Evolutionary conservation across 2,113 vertebrate species (phyloP).

Genomic region (Thunnus thynnus): DNA sequence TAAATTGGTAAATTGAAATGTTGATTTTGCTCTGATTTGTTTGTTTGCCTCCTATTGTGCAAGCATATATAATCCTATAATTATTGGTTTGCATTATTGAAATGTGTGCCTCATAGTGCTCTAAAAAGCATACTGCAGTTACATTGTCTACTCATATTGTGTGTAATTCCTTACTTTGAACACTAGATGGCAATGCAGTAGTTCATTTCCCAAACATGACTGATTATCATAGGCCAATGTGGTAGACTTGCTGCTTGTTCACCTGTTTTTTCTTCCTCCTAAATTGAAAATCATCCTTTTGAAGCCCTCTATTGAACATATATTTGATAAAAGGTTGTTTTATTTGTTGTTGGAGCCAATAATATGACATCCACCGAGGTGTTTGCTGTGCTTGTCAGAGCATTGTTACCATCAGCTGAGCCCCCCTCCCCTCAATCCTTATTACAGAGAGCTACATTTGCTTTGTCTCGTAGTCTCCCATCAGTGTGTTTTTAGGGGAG

Average conservation of each 20-base stretch:
- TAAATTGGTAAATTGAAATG: neutral
- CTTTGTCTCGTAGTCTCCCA: slow-evolving; percentile 71
- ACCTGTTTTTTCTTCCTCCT: neutral
- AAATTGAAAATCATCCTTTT: slow-evolving; percentile 1
- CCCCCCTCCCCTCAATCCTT: slow-evolving; percentile 50
- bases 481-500: slow-evolving; percentile 55
- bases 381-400: slow-evolving; percentile 40
- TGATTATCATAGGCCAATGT: neutral
- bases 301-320: slow-evolving; percentile 7
- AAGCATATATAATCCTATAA: neutral
- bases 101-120: neutral
- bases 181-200: slow-evolving; percentile 81
- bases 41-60: neutral
- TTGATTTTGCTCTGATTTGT: neutral
- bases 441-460: slow-evolving; percentile 70
- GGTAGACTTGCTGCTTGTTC: neutral
- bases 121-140: too few relatives aligned
- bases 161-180: slow-evolving; percentile 34
- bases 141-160: too few relatives aligned
- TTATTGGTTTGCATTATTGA: neutral
- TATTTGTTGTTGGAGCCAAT: neutral
- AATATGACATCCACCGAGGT: slow-evolving; percentile 30
- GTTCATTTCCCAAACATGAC: neutral
- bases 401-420: slow-evolving; percentile 44
- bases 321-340: slow-evolving; percentile 12